A percentile compares a stretch with the other conserved stretches of the same genome.
Evolutionary conservation across 2,888 invertebrate genomes (phyloP).

Genomic region (Drosophila ezoana): DNA sequence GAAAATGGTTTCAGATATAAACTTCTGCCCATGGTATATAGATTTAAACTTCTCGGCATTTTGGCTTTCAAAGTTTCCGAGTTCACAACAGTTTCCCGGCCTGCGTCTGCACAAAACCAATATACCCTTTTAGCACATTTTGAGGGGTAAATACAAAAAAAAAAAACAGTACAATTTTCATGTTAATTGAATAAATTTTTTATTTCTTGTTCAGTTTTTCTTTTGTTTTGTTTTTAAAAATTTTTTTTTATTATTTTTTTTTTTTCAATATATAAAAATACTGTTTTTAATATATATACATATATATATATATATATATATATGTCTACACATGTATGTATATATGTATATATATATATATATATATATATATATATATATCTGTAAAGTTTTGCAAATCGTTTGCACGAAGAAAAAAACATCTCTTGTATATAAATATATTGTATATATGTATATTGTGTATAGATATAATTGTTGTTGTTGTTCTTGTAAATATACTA

Average conservation of each 20-base stretch:
- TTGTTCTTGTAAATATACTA: slow-evolving; percentile 30
- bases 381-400: slow-evolving; percentile 40
- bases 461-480: slow-evolving; percentile 36
- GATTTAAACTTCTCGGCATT: too few species aligned
- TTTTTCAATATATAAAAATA: slow-evolving; percentile 70
- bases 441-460: slow-evolving; percentile 65
- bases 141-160: background rate
- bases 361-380: slow-evolving; percentile 30
- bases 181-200: slow-evolving; percentile 71
- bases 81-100: too few species aligned
- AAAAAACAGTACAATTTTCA: slow-evolving; percentile 41
- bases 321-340: slow-evolving; percentile 23
- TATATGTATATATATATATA: slow-evolving; percentile 25
- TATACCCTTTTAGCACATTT: too few species aligned
- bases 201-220: slow-evolving; percentile 53
- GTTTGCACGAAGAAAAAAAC: slow-evolving; percentile 51
- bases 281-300: slow-evolving; percentile 55
- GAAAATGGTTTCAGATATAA: too few species aligned
- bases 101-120: too few species aligned
- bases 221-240: slow-evolving; percentile 21
- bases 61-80: too few species aligned
- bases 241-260: slow-evolving; percentile 22
- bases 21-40: too few species aligned
- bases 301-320: slow-evolving; percentile 15
- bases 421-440: slow-evolving; percentile 73